Evolutionary conservation across 2,888 invertebrate species (phyloP).

Genomic region (Gryllus longicercus): DNA sequence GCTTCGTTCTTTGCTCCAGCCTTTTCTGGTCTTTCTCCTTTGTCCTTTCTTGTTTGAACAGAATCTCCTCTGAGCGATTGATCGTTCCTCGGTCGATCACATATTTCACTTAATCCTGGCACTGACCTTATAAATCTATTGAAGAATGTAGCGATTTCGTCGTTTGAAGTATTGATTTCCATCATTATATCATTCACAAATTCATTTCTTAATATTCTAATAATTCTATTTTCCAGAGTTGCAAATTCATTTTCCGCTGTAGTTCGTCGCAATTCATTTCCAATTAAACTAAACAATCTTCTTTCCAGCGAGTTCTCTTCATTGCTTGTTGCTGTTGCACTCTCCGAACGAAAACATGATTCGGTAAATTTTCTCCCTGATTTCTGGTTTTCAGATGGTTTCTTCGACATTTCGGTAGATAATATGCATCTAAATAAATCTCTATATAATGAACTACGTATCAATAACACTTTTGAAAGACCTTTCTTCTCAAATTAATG

Average conservation of each 20-base stretch:
- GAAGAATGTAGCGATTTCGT: background rate
- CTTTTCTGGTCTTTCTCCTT: background rate
- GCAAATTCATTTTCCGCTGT: background rate
- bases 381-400: background rate
- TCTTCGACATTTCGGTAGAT: background rate
- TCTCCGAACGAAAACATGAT: too few species aligned
- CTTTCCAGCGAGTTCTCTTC: background rate
- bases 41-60: background rate
- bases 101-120: background rate
- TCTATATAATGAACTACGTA: too few species aligned
- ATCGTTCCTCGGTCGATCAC: background rate
- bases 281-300: background rate
- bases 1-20: background rate
- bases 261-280: background rate
- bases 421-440: too few species aligned
- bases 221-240: background rate
- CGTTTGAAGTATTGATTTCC: background rate
- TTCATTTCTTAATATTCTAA: background rate
- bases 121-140: background rate
- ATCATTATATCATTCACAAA: constrained; percentile 1
- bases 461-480: too few species aligned
- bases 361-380: too few species aligned
- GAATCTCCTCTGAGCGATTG: background rate
- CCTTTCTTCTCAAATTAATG: background rate
- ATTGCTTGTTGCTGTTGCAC: background rate